These are phyloP conservation scores for Phylloscopus collybita DNA, from an alignment of 2,797 vertebrate genomes.

Conservation along the genomic window DNA sequence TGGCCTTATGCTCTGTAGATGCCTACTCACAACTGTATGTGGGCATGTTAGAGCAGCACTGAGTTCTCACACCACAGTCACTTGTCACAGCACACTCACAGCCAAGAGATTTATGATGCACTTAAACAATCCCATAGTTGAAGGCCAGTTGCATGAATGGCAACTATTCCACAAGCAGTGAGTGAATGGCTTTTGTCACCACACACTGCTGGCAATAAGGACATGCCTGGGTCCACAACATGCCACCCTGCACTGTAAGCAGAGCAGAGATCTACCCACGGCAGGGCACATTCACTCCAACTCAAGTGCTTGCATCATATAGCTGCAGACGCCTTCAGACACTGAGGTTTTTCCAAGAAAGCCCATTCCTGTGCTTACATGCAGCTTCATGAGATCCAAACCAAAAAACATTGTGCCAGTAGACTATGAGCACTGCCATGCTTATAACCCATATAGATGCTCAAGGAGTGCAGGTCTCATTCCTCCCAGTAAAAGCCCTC, in stretches of 20 bases:
- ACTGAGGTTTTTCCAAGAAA: background rate
- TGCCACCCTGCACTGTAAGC: background rate
- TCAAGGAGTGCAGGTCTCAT: background rate
- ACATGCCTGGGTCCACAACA: background rate
- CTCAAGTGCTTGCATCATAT: background rate
- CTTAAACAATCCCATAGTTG: background rate
- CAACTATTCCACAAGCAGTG: background rate
- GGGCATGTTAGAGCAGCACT: background rate
- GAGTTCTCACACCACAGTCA: accelerated
- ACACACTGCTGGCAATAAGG: background rate
- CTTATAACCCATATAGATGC: accelerated
- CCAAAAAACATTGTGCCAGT: background rate
- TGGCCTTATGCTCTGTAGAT: accelerated
- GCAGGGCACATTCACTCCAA: background rate
- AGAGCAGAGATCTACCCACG: background rate
- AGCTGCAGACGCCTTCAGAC: background rate
- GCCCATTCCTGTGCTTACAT: background rate
- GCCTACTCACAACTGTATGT: background rate
- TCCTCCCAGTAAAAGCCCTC: background rate
- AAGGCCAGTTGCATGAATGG: background rate
- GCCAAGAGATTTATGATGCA: background rate
- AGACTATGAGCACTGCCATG: background rate
- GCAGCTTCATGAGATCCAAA: background rate
- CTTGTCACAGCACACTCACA: background rate
- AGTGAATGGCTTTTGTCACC: background rate